phyloP scores from a whole-genome alignment of 2,888 invertebrate genomes.

The Caenorhabditis sp. region DNA sequence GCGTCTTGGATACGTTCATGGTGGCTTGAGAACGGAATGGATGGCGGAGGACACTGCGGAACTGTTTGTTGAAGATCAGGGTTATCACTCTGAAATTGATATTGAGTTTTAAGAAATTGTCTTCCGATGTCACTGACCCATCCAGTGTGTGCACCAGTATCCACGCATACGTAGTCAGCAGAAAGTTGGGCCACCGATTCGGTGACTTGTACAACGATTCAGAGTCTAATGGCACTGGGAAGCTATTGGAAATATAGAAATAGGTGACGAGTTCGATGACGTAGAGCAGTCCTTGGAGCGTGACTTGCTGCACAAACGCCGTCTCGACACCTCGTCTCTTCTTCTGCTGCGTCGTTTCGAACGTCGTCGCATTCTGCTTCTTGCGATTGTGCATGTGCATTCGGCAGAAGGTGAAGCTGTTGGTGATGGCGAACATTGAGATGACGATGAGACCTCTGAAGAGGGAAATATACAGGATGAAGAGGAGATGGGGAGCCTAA shows the following conservation, averaged over 20 bases:
- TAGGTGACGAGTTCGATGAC: conserved; percentile 70
- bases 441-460: conserved; percentile 69
- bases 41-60: conserved; percentile 60
- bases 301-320: conserved; percentile 72
- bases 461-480: neutral
- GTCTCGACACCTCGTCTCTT: conserved; percentile 68
- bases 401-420: conserved; percentile 66
- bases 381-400: conserved; percentile 71
- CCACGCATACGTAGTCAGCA: conserved; percentile 72
- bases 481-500: conserved; percentile 4
- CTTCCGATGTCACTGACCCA: conserved; percentile 47
- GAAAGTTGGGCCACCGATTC: conserved; percentile 72
- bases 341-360: conserved; percentile 65
- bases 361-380: conserved; percentile 57
- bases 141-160: conserved; percentile 68
- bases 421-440: conserved; percentile 66
- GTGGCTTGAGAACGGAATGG: conserved; percentile 58
- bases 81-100: conserved; percentile 65
- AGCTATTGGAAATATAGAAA: conserved; percentile 62
- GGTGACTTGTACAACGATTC: conserved; percentile 35
- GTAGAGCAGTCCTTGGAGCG: conserved; percentile 68
- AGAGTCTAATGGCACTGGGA: conserved; percentile 50
- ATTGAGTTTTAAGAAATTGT: too few relatives aligned
- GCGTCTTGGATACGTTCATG: conserved; percentile 54
- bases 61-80: conserved; percentile 69